phyloP scores from a whole-genome alignment of 2,113 vertebrate genomes.

The Chiloscyllium plagiosum region DNA sequence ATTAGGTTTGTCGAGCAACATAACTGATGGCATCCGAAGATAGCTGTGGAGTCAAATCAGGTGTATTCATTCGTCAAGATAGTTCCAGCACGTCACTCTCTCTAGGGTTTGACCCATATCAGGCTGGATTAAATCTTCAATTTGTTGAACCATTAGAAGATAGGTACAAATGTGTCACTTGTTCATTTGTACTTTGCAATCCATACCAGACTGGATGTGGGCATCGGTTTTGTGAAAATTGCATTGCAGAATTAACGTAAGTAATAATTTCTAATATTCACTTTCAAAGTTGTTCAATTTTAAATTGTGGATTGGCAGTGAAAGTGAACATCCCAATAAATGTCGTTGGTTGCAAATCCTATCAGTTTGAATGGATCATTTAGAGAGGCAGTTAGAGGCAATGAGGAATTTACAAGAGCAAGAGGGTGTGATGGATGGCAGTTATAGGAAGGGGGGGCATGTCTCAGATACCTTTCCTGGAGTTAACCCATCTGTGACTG shows the following conservation, averaged over 20 bases:
- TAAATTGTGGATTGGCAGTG: not conserved
- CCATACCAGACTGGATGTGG: conserved; percentile 80
- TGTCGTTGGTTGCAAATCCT: no score
- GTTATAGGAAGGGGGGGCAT: no score
- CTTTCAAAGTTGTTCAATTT: not conserved
- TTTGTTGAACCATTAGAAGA: conserved; percentile 69
- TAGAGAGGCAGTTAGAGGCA: no score
- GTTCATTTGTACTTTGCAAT: conserved; percentile 64
- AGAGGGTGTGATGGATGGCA: no score
- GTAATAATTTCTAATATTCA: conserved; percentile 38
- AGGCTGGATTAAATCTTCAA: conserved; percentile 37
- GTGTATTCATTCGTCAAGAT: conserved; percentile 54
- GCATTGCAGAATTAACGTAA: conserved; percentile 65
- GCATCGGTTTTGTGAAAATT: conserved; percentile 76
- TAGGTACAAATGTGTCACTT: conserved; percentile 67
- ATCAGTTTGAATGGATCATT: no score
- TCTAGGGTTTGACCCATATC: conserved; percentile 62
- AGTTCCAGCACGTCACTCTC: conserved; percentile 53
- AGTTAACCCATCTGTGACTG: no score
- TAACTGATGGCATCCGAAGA: conserved; percentile 59
- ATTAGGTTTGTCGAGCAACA: conserved; percentile 6
- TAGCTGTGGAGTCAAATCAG: conserved; percentile 38
- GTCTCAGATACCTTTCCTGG: no score
- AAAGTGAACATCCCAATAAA: not conserved
- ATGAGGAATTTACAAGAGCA: no score